These are phyloP conservation scores for Ypsolopha sequella DNA, from an alignment of 2,888 invertebrate species.

Conservation along the genomic window DNA sequence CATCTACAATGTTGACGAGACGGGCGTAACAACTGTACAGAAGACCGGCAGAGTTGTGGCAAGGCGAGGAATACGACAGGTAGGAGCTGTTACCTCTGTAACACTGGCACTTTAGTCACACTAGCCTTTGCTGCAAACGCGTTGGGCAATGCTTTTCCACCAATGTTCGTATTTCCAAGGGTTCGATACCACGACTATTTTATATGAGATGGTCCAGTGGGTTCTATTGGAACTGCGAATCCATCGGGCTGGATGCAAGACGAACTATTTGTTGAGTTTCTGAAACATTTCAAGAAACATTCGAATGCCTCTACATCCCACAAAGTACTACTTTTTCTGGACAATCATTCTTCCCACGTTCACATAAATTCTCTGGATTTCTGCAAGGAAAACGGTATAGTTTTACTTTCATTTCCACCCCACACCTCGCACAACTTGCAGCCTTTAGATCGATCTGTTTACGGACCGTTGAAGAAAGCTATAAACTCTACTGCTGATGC, in stretches of 20 bases:
- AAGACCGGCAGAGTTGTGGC: too few species aligned
- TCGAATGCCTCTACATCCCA: neutral
- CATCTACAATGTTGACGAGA: too few species aligned
- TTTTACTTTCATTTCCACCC: slow-evolving; percentile 18
- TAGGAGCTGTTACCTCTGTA: too few species aligned
- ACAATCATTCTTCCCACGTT: slow-evolving; percentile 4
- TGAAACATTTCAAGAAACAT: slow-evolving; percentile 3
- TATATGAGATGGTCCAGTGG: too few species aligned
- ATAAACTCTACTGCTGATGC: slow-evolving; percentile 7
- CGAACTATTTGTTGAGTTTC: slow-evolving; percentile 1
- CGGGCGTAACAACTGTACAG: too few species aligned
- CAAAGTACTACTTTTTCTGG: slow-evolving; percentile 4
- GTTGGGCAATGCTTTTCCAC: too few species aligned
- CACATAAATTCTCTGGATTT: slow-evolving; percentile 14
- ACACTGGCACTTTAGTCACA: too few species aligned
- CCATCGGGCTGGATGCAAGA: slow-evolving; percentile 5
- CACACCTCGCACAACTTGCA: slow-evolving; percentile 22
- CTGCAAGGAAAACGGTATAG: slow-evolving; percentile 17
- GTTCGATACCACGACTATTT: too few species aligned
- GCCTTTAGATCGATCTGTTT: slow-evolving; percentile 10
- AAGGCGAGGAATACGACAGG: too few species aligned
- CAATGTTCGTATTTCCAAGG: too few species aligned
- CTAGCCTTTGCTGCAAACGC: too few species aligned
- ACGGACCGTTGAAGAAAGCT: slow-evolving; percentile 11
- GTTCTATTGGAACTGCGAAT: slow-evolving; percentile 3